phyloP scores from a whole-genome alignment of 2,888 invertebrate genomes.

The Macrosoma leucophasiata region DNA sequence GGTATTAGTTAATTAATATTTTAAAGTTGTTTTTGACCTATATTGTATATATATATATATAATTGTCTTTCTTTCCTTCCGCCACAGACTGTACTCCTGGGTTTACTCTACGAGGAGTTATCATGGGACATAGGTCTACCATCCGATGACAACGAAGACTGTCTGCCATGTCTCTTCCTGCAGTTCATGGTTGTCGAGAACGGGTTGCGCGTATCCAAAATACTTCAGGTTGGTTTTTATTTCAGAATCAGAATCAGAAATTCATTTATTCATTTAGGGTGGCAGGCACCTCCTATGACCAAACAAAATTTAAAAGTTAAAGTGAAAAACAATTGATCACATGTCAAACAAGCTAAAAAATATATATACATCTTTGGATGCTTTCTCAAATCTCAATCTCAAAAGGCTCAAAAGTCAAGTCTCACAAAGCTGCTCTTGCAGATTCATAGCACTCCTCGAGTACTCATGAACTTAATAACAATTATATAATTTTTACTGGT shows the following conservation, averaged over 20 bases:
- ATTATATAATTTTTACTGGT: no score
- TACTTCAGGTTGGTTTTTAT: constrained; percentile 78
- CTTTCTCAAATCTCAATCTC: no score
- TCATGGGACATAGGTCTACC: constrained; percentile 95
- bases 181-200: constrained; percentile 91
- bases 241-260: no score
- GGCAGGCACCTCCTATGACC: no score
- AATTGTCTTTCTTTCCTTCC: constrained; percentile 8
- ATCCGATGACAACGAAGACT: constrained; percentile 89
- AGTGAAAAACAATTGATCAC: background rate
- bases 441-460: no score
- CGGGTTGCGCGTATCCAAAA: constrained; percentile 85
- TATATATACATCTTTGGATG: no score
- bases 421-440: no score
- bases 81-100: constrained; percentile 85
- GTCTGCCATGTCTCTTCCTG: constrained; percentile 93
- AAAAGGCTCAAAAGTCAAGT: no score
- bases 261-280: no score
- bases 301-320: background rate
- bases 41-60: background rate
- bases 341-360: no score
- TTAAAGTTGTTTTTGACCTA: constrained; percentile 1
- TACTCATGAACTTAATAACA: no score
- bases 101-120: constrained; percentile 90
- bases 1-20: no score